Base-by-base conservation (phyloP, 2,888 invertebrate species). In the Rhorus exstirpatorius region DNA sequence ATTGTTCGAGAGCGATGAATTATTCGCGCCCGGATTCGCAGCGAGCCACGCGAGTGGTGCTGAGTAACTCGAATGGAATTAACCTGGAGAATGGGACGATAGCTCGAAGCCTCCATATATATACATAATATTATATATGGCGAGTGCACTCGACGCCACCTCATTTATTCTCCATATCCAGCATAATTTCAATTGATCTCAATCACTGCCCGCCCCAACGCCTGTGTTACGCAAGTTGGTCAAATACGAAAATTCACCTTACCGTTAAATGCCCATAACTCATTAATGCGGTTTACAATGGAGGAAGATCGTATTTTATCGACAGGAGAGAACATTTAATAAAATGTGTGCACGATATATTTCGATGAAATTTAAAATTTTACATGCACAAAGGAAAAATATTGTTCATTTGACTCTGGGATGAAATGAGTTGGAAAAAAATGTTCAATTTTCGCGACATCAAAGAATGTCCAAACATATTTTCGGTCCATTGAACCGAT, bases 61-160 rank as follows among this genome's bases (percentile, higher is more conserved):
- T 85, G 86, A 88, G 87, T 86, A 88, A 90, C 86, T 86, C 84
- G 83, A 86, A 87, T 86, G 87, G 87, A 89, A 88, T 89, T 87
- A 88, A 87, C 86, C 84, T 63, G 81, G 58, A 78, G 81, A 82
- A 81, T 78, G 68, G 74, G 35, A 74, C 68, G 81, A 74, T 24
- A 12, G 63, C 46, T 61, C 77, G 41, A 55, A 63, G 17, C 53
- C 12, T 41, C 19, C 51, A 26, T 63, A 53, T 51, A 51, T 14
- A 12, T 38, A 38, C 21, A 17, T 17, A 19, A 0, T 0, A 38
- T 26, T n/a, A n/a, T 21, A 58, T 19, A 31, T 46, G 46, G 75
- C 60, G 58, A 71, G 49, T 76, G 76, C 51, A 44, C 38, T 35
- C 81, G 49, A 41, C 81, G 51, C 60, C 55, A 51, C 49, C 49